Evolutionary conservation across 2,113 vertebrate species (phyloP).

Genomic region (Podarcis cretensis): DNA sequence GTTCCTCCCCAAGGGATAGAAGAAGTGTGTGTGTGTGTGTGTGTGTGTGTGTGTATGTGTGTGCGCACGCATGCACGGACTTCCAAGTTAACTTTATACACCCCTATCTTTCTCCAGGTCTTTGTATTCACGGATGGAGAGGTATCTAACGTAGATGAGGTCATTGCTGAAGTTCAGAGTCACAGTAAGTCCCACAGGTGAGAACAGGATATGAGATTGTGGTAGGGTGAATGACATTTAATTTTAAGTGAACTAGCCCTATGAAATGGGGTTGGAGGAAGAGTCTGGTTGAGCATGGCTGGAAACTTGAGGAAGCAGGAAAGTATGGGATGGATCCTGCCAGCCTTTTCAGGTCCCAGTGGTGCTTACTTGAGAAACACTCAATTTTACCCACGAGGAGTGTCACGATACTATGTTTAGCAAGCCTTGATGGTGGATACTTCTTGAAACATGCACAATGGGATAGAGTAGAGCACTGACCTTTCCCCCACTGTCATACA

Average conservation of each 20-base stretch:
- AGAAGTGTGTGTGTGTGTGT: too few relatives aligned
- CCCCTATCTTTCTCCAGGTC: conserved; percentile 70
- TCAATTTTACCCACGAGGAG: background rate
- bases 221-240: background rate
- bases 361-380: background rate
- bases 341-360: background rate
- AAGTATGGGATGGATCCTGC: background rate
- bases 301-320: background rate
- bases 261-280: background rate
- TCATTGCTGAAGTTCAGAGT: conserved; percentile 77
- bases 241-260: background rate
- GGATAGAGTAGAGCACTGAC: conserved; percentile 14
- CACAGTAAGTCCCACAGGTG: conserved; percentile 82
- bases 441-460: background rate
- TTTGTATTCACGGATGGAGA: conserved; percentile 92
- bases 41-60: too few relatives aligned
- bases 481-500: conserved; percentile 31
- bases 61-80: too few relatives aligned
- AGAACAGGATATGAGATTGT: background rate
- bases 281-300: background rate
- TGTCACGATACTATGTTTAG: too few relatives aligned
- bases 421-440: background rate
- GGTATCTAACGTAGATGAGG: conserved; percentile 79
- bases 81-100: background rate
- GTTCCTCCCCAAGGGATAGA: too few relatives aligned